phyloP scores from a whole-genome alignment of 2,888 invertebrate species.

The Notocelia uddmanniana region DNA sequence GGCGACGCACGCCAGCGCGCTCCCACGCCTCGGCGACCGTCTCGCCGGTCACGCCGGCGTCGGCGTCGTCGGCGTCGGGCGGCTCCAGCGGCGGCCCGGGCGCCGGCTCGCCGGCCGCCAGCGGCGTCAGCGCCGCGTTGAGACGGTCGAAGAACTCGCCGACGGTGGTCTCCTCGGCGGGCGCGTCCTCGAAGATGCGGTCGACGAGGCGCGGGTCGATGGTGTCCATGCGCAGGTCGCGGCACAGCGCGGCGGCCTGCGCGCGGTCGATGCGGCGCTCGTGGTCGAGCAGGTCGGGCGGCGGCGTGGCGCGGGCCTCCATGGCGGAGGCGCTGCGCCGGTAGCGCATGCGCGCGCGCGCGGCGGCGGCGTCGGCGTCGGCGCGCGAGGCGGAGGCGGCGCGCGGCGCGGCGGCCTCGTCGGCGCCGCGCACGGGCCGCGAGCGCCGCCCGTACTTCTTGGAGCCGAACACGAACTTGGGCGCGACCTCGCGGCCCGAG shows the following conservation, averaged over 20 bases:
- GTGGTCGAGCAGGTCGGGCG: conserved; percentile 62
- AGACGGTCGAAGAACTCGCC: conserved; percentile 79
- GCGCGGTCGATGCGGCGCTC: conserved; percentile 68
- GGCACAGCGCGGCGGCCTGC: conserved; percentile 73
- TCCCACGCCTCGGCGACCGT: conserved; percentile 90
- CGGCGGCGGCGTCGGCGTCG: conserved; percentile 55
- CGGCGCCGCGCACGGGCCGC: conserved; percentile 80
- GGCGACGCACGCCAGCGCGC: conserved; percentile 88
- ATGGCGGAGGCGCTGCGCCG: conserved; percentile 41
- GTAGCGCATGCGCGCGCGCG: conserved; percentile 37
- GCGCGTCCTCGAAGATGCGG: conserved; percentile 67
- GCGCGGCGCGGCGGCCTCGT: conserved; percentile 54
- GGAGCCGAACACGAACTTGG: conserved; percentile 90
- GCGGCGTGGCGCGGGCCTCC: conserved; percentile 48
- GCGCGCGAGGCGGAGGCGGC: conserved; percentile 68
- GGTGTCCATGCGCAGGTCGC: conserved; percentile 70
- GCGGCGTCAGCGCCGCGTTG: conserved; percentile 69
- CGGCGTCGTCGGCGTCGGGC: conserved; percentile 50
- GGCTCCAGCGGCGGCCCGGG: conserved; percentile 78
- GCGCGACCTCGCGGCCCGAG: conserved; percentile 90
- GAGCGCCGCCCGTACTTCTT: conserved; percentile 92
- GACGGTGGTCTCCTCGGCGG: conserved; percentile 68
- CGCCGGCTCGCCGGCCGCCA: conserved; percentile 53
- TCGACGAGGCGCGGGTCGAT: conserved; percentile 70
- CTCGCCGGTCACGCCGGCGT: conserved; percentile 72